Conservation (phyloP, 2,797 vertebrate genomes). For the Epinephelus awoara region DNA sequence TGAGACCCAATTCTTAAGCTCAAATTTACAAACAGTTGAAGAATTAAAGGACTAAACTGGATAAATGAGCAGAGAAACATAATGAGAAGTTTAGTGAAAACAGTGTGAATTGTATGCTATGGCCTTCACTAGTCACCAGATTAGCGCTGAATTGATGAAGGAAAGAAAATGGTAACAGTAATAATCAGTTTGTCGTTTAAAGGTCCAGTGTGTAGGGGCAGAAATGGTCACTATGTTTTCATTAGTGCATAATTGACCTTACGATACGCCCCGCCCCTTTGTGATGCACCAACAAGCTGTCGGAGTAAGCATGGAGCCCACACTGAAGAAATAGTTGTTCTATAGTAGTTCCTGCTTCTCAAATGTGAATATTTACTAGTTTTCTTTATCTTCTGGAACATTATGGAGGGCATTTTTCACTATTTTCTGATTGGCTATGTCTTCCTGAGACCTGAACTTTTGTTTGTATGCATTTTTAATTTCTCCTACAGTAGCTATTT, state of each 20-base stretch:
- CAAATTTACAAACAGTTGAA: background rate
- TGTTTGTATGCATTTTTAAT: too few species aligned
- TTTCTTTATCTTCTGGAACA: background rate
- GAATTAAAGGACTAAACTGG: background rate
- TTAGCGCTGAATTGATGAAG: background rate
- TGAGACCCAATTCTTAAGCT: constrained; percentile 1
- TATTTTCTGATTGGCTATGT: too few species aligned
- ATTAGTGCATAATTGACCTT: too few species aligned
- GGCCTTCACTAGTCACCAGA: background rate
- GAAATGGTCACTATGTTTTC: too few species aligned
- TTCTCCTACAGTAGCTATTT: too few species aligned
- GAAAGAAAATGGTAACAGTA: background rate
- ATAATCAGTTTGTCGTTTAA: too few species aligned
- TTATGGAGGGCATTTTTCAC: background rate
- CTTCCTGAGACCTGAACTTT: too few species aligned
- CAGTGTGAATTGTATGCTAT: background rate
- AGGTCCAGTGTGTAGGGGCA: too few species aligned
- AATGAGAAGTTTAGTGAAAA: background rate
- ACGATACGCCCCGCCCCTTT: too few species aligned
- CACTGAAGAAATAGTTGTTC: too few species aligned
- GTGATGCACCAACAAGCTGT: too few species aligned
- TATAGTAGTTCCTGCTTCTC: background rate
- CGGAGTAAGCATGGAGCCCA: too few species aligned
- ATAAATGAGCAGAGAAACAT: background rate
- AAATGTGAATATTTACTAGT: background rate